Conservation (phyloP, 2,113 vertebrate genomes). For the Deroptyus accipitrinus region DNA sequence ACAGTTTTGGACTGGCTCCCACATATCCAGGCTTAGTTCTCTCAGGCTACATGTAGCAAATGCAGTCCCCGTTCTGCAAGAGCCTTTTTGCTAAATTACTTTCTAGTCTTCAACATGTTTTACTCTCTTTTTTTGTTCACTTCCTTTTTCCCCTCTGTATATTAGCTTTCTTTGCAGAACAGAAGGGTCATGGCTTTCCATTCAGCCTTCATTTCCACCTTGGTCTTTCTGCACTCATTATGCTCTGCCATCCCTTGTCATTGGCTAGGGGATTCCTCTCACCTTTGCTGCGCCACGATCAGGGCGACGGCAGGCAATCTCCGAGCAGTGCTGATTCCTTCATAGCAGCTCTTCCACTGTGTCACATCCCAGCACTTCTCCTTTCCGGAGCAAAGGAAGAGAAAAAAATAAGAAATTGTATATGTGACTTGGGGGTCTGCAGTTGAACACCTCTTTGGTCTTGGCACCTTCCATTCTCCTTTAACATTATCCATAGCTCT, state of each 20-base stretch:
- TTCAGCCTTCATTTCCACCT: not conserved
- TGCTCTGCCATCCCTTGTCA: not conserved
- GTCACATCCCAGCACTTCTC: not conserved
- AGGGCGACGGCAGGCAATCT: not conserved
- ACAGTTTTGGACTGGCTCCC: conserved; percentile 32
- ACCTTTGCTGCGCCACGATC: accelerated
- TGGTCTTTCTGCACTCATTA: not conserved
- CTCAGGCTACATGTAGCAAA: not conserved
- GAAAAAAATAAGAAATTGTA: not conserved
- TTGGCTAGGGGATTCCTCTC: not conserved
- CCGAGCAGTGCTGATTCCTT: not conserved
- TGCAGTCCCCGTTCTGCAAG: not conserved
- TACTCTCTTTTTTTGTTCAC: not conserved
- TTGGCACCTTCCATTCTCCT: not conserved
- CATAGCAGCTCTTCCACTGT: not conserved
- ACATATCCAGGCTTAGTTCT: not conserved
- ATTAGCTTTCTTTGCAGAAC: not conserved
- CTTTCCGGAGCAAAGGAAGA: not conserved
- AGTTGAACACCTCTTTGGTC: not conserved
- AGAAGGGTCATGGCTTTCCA: accelerated
- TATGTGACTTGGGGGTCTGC: not conserved
- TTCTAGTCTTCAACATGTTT: not conserved
- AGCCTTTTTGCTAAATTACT: not conserved
- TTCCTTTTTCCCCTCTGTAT: not conserved
- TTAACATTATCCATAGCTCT: not conserved